phyloP scores from a whole-genome alignment of 2,888 invertebrate genomes.

The Phasia obesa region DNA sequence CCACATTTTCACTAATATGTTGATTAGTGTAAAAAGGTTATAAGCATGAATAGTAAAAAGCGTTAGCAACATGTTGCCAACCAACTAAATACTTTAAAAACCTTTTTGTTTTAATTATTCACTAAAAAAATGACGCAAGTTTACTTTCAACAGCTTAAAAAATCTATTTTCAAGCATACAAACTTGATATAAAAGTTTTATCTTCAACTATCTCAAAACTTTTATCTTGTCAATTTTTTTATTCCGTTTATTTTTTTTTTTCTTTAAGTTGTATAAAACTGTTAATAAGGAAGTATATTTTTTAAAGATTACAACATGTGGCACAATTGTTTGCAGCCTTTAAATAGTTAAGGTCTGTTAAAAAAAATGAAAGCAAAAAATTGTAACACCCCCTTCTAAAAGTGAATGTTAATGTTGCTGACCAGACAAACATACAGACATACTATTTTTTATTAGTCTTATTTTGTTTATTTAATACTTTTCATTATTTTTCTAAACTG shows the following conservation, averaged over 20 bases:
- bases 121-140: neutral
- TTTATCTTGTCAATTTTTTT: slow-evolving; percentile 38
- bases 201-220: slow-evolving; percentile 28
- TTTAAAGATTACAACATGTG: slow-evolving; percentile 52
- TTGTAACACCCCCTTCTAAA: slow-evolving; percentile 66
- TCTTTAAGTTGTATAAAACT: slow-evolving; percentile 31
- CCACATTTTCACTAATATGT: too few species aligned
- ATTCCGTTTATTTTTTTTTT: neutral
- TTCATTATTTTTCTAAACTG: slow-evolving; percentile 61
- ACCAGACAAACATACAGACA: slow-evolving; percentile 1
- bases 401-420: slow-evolving; percentile 66
- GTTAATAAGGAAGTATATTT: slow-evolving; percentile 56
- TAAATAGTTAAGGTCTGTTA: slow-evolving; percentile 33
- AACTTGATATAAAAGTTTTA: slow-evolving; percentile 5
- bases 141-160: neutral
- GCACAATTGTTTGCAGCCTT: slow-evolving; percentile 29
- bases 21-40: too few species aligned
- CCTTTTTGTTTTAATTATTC: neutral
- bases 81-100: too few species aligned
- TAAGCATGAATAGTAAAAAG: too few species aligned
- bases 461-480: slow-evolving; percentile 58
- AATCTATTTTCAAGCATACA: neutral
- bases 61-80: too few species aligned
- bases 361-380: slow-evolving; percentile 36
- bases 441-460: slow-evolving; percentile 21